phyloP scores from a whole-genome alignment of 2,888 invertebrate genomes.

The Machimus atricapillus region DNA sequence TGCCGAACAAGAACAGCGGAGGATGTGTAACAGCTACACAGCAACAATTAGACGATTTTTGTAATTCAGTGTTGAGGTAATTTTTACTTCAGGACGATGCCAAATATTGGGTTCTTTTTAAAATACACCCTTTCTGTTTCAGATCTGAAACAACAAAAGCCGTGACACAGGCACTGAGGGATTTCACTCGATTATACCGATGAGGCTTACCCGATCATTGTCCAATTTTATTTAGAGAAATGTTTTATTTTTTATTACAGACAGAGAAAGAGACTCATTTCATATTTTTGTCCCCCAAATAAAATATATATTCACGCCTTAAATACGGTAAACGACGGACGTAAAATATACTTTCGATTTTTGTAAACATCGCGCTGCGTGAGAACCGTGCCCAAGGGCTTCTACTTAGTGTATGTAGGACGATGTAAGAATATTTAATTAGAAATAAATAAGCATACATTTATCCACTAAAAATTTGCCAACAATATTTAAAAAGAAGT shows the following conservation, averaged over 20 bases:
- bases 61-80: conserved; percentile 76
- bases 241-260: conserved; percentile 5
- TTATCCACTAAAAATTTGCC: neutral
- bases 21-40: conserved; percentile 81
- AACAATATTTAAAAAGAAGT: neutral
- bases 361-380: neutral
- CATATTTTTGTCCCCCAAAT: neutral
- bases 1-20: conserved; percentile 77
- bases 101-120: neutral
- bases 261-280: conserved; percentile 17
- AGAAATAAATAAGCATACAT: neutral
- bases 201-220: conserved; percentile 61
- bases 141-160: conserved; percentile 81
- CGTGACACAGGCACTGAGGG: conserved; percentile 79
- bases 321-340: neutral
- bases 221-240: conserved; percentile 7
- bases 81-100: conserved; percentile 43
- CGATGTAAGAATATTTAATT: conserved; percentile 15
- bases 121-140: conserved; percentile 53
- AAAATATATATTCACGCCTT: neutral
- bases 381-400: neutral
- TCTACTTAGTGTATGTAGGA: neutral
- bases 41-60: conserved; percentile 84
- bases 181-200: conserved; percentile 87
- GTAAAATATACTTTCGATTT: neutral